Conservation (phyloP, 1,140 invertebrate genomes). For the Laodelphax striatellus region DNA sequence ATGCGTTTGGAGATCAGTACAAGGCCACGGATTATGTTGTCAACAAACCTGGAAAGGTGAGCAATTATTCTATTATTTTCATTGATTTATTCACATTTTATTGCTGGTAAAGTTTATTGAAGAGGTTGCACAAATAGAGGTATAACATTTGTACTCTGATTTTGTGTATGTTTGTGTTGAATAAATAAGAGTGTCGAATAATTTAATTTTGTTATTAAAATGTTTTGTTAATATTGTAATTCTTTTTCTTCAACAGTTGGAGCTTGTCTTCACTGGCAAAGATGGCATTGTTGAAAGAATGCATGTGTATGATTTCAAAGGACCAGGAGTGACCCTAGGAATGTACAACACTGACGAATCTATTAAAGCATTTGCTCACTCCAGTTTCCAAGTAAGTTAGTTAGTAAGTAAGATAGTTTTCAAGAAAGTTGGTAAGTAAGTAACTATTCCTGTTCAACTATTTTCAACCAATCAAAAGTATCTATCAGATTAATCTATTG, state of each 20-base stretch:
- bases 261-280: slow-evolving; percentile 50
- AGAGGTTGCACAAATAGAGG: too few species aligned
- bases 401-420: too few species aligned
- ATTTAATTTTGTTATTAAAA: neutral
- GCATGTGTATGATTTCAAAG: slow-evolving; percentile 35
- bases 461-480: too few species aligned
- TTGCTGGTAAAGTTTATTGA: too few species aligned
- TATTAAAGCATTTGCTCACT: slow-evolving; percentile 70
- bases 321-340: slow-evolving; percentile 62
- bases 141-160: too few species aligned
- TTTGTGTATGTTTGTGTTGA: too few species aligned
- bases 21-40: slow-evolving; percentile 77
- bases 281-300: slow-evolving; percentile 40
- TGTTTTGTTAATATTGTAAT: slow-evolving; percentile 9
- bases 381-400: slow-evolving; percentile 57
- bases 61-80: too few species aligned
- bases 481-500: too few species aligned
- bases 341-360: slow-evolving; percentile 89
- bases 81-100: neutral
- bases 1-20: slow-evolving; percentile 86
- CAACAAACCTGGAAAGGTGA: slow-evolving; percentile 53
- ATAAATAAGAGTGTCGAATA: too few species aligned
- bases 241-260: slow-evolving; percentile 36
- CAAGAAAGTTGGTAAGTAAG: too few species aligned
- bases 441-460: too few species aligned